Evolutionary conservation across 2,888 invertebrate species (phyloP).

Genomic region (Oxyteleia sp.): DNA sequence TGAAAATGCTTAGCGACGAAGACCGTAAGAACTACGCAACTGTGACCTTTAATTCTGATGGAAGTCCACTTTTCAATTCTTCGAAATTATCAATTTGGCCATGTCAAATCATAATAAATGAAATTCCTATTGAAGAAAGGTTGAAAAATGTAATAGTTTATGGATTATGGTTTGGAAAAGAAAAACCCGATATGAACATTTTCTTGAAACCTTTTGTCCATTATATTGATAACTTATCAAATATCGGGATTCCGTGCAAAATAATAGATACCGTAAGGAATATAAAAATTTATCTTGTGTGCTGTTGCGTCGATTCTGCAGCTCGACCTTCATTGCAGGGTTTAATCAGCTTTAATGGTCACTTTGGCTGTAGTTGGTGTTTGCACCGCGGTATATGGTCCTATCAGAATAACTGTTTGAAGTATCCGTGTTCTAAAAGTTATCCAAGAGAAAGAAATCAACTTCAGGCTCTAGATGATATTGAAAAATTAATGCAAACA

Average conservation of each 20-base stretch:
- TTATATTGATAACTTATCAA: not conserved
- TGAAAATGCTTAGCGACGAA: not conserved
- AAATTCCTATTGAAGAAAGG: not conserved
- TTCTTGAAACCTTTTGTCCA: not conserved
- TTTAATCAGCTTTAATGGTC: not conserved
- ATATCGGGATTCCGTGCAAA: not conserved
- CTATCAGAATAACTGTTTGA: not conserved
- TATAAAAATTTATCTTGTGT: not conserved
- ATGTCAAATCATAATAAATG: not conserved
- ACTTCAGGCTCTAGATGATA: not conserved
- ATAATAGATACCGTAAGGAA: too few relatives aligned
- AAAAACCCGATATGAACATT: not conserved
- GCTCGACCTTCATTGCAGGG: not conserved
- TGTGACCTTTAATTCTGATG: not conserved
- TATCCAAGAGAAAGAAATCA: not conserved
- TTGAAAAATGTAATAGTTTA: not conserved
- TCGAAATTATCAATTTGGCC: not conserved
- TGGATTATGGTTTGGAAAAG: not conserved
- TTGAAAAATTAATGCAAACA: not conserved
- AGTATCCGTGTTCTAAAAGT: not conserved
- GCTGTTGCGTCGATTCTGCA: not conserved
- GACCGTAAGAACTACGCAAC: not conserved
- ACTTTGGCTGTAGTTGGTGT: slow-evolving; percentile 2
- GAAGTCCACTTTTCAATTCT: not conserved
- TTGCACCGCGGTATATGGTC: slow-evolving; percentile 2